Percentiles rank a stretch among this genome's conserved stretches.
phyloP scores from a whole-genome alignment of 2,797 vertebrate genomes.

The Microctenopoma steveboyesi region DNA sequence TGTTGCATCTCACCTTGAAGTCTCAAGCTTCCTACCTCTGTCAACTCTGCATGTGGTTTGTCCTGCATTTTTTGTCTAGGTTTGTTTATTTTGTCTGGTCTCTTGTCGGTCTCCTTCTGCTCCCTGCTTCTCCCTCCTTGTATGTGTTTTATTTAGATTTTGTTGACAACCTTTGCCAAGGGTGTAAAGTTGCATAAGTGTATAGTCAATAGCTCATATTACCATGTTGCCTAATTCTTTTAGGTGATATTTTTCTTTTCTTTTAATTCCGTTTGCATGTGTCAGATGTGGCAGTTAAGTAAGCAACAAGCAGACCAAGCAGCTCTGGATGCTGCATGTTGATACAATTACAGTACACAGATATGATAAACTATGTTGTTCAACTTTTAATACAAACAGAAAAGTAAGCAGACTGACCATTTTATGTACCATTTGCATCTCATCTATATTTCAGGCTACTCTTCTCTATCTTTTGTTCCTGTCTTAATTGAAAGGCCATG shows the following conservation, averaged over 20 bases:
- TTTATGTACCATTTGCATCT: conserved; percentile 41
- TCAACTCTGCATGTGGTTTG: no score
- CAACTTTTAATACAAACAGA: conserved; percentile 18
- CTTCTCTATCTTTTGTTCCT: conserved; percentile 48
- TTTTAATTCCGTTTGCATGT: background rate
- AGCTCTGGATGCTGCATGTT: background rate
- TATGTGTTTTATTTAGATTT: no score
- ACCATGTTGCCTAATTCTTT: no score
- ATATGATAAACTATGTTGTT: background rate
- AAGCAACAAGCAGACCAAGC: background rate
- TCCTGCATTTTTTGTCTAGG: no score
- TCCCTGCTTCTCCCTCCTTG: no score
- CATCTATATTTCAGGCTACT: conserved; percentile 60
- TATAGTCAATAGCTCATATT: no score
- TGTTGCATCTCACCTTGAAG: no score
- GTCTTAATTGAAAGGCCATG: conserved; percentile 82
- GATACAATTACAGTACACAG: background rate
- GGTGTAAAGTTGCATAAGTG: no score
- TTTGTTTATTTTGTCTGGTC: no score
- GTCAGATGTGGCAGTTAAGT: background rate
- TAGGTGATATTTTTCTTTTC: background rate
- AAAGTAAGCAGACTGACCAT: conserved; percentile 30
- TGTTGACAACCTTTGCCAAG: no score
- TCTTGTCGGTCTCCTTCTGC: no score
- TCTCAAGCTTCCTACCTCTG: no score